Conservation (phyloP, 2,113 vertebrate genomes). For the Acinonyx jubatus region DNA sequence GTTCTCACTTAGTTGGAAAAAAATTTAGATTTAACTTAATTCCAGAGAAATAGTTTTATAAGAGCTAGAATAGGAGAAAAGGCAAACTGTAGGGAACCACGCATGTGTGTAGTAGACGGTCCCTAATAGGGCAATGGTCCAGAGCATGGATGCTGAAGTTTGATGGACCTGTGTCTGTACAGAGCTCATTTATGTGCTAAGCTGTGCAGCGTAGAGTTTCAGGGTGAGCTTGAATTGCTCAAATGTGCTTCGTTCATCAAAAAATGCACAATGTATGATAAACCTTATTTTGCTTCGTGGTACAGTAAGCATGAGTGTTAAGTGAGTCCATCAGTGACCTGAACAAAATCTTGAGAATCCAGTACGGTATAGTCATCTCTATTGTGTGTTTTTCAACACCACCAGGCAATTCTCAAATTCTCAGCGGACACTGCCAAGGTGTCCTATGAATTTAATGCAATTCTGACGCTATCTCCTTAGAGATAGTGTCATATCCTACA, state of each 20-base stretch:
- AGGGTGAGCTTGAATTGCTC: not conserved
- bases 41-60: not conserved
- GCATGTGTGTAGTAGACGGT: not conserved
- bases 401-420: not conserved
- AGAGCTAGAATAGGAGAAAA: not conserved
- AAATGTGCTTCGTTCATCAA: not conserved
- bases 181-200: fast-evolving
- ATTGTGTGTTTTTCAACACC: not conserved
- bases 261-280: not conserved
- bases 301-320: not conserved
- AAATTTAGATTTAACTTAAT: not conserved
- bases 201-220: too few relatives aligned
- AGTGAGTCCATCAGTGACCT: not conserved
- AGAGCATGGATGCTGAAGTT: fast-evolving
- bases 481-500: too few relatives aligned
- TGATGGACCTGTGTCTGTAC: fast-evolving
- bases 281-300: not conserved
- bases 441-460: not conserved
- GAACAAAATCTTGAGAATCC: not conserved
- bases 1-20: not conserved
- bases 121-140: too few relatives aligned
- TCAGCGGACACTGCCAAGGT: not conserved
- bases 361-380: not conserved
- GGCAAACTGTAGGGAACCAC: not conserved
- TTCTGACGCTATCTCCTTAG: not conserved